Conservation (phyloP, 1,140 invertebrate species). For the Muscidifurax raptorellus region DNA sequence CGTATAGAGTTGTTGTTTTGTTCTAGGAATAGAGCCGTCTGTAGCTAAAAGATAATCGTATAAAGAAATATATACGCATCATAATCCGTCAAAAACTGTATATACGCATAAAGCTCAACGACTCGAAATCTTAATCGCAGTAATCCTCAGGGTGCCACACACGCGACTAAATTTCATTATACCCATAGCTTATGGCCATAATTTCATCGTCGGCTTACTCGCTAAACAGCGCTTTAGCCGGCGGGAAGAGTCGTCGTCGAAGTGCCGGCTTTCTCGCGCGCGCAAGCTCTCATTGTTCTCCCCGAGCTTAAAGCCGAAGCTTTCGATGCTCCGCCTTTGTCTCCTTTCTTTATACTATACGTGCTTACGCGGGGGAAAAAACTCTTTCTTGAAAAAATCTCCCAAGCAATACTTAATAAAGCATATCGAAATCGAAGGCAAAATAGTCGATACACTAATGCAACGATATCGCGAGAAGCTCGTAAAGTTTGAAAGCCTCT, state of each 20-base stretch:
- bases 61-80: too few relatives aligned
- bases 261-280: too few relatives aligned
- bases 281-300: not conserved
- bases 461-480: not conserved
- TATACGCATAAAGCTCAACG: too few relatives aligned
- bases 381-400: too few relatives aligned
- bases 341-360: not conserved
- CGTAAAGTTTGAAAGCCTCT: not conserved
- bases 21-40: too few relatives aligned
- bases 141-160: too few relatives aligned
- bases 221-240: not conserved
- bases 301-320: not conserved
- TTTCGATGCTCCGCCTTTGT: slow-evolving; percentile 13
- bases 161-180: too few relatives aligned
- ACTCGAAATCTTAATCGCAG: too few relatives aligned
- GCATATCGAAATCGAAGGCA: not conserved
- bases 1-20: not conserved
- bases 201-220: not conserved
- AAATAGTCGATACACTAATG: not conserved
- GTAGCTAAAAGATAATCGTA: too few relatives aligned
- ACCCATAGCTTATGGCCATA: not conserved
- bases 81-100: too few relatives aligned
- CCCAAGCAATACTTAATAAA: too few relatives aligned
- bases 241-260: not conserved
- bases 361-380: not conserved